These are phyloP conservation scores for Daphoenositta chrysoptera DNA, from an alignment of 2,113 vertebrate species.

Conservation along the genomic window DNA sequence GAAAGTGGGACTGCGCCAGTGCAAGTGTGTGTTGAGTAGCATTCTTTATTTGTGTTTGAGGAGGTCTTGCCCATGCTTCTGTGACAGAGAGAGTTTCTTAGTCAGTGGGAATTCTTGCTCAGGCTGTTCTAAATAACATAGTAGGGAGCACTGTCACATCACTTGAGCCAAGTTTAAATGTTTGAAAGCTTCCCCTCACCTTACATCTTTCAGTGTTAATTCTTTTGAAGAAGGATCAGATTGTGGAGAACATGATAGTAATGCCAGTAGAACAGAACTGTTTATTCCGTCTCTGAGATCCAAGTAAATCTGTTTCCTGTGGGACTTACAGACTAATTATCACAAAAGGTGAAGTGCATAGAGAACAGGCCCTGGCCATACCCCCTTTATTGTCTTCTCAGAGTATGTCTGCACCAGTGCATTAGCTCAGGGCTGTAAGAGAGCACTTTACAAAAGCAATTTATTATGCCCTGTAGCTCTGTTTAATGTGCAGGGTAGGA, in stretches of 20 bases:
- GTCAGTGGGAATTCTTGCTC: not conserved
- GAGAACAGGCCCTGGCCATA: not conserved
- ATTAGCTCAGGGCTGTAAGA: not conserved
- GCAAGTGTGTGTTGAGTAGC: not conserved
- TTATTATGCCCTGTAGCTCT: not conserved
- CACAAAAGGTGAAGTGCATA: not conserved
- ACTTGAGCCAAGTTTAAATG: not conserved
- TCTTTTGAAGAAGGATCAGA: not conserved
- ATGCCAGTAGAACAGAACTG: not conserved
- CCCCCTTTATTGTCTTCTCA: not conserved
- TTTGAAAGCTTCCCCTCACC: not conserved
- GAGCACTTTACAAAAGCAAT: not conserved
- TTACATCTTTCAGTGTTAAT: not conserved
- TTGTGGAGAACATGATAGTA: not conserved
- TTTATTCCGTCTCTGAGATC: fast-evolving
- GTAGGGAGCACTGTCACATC: not conserved
- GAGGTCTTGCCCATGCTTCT: not conserved
- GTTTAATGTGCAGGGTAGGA: not conserved
- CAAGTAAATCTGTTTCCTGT: not conserved
- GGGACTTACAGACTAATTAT: not conserved
- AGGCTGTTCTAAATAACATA: not conserved
- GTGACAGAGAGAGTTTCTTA: not conserved
- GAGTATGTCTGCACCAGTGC: not conserved
- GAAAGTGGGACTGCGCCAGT: not conserved
- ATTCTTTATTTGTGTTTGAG: not conserved